Percentiles rank a stretch among this genome's conserved stretches.
These are phyloP conservation scores for Atrina japonica DNA, from an alignment of 2,888 invertebrate species.

Conservation along the genomic window DNA sequence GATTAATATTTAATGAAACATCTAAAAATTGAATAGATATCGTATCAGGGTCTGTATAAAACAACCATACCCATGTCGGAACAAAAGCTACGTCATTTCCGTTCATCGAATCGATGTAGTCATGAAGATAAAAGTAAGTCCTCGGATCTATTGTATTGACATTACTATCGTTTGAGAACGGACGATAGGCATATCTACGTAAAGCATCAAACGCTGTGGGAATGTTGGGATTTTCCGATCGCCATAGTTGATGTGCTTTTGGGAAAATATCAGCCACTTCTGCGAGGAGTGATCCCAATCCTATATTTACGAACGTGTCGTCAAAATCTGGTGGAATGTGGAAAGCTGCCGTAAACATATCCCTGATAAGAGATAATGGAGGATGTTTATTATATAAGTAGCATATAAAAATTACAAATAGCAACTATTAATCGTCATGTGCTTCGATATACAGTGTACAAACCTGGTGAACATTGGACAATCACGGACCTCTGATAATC, in stretches of 20 bases:
- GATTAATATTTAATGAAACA: no score
- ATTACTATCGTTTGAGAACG: conserved; percentile 54
- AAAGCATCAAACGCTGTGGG: conserved; percentile 57
- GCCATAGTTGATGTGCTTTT: conserved; percentile 47
- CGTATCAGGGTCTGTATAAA: no score
- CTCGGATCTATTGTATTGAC: conserved; percentile 67
- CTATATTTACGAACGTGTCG: conserved; percentile 69
- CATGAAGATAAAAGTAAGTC: conserved; percentile 67
- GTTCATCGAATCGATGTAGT: conserved; percentile 51
- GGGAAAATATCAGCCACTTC: conserved; percentile 42
- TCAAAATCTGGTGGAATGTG: conserved; percentile 70
- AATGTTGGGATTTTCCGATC: conserved; percentile 55
- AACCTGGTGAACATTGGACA: no score
- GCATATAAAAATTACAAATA: no score
- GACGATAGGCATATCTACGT: conserved; percentile 66
- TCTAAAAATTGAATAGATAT: no score
- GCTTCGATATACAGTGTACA: no score
- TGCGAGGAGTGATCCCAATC: conserved; percentile 60
- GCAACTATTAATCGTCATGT: no score
- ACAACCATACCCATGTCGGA: conserved; percentile 71
- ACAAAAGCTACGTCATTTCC: conserved; percentile 59
- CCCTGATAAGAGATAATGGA: conserved; percentile 35
- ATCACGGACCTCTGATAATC: no score
- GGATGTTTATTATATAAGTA: no score
- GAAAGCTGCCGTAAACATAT: conserved; percentile 51